phyloP scores from a whole-genome alignment of 2,888 invertebrate genomes.

The Odontocerum albicorne region DNA sequence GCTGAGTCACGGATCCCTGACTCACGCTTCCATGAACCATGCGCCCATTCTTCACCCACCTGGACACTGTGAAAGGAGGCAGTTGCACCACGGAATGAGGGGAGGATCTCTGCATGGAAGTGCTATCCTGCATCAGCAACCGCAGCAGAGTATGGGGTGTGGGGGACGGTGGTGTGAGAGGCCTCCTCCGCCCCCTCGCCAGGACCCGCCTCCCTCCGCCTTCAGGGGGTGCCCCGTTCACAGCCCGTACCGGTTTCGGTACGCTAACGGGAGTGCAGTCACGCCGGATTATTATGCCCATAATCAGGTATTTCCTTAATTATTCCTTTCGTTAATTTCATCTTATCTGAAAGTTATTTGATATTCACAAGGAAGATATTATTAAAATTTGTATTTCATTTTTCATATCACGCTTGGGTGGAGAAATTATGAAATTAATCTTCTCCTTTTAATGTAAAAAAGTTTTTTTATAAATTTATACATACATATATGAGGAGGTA shows the following conservation, averaged over 20 bases:
- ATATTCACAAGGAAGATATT: too few species aligned
- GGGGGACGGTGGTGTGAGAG: slow-evolving; percentile 31
- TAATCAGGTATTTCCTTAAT: slow-evolving; percentile 30
- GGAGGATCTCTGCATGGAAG: slow-evolving; percentile 34
- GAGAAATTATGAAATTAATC: too few species aligned
- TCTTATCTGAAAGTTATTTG: too few species aligned
- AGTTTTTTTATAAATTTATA: too few species aligned
- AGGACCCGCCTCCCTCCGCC: slow-evolving; percentile 28
- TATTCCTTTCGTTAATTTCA: too few species aligned
- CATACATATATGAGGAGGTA: too few species aligned
- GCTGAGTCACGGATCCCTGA: slow-evolving; percentile 30
- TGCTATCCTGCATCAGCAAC: slow-evolving; percentile 31
- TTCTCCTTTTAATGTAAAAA: too few species aligned
- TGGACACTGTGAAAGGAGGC: slow-evolving; percentile 26
- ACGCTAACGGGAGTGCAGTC: slow-evolving; percentile 41
- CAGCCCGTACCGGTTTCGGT: slow-evolving; percentile 61
- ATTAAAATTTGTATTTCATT: too few species aligned
- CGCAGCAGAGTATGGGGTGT: slow-evolving; percentile 11
- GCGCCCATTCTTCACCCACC: slow-evolving; percentile 19
- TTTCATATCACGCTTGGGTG: too few species aligned
- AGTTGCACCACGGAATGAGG: slow-evolving; percentile 28
- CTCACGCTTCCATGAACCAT: slow-evolving; percentile 21
- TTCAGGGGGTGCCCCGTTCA: slow-evolving; percentile 57
- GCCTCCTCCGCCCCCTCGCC: slow-evolving; percentile 25
- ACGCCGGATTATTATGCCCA: slow-evolving; percentile 33